Conservation (phyloP, 2,113 vertebrate genomes). For the Condylura cristata region DNA sequence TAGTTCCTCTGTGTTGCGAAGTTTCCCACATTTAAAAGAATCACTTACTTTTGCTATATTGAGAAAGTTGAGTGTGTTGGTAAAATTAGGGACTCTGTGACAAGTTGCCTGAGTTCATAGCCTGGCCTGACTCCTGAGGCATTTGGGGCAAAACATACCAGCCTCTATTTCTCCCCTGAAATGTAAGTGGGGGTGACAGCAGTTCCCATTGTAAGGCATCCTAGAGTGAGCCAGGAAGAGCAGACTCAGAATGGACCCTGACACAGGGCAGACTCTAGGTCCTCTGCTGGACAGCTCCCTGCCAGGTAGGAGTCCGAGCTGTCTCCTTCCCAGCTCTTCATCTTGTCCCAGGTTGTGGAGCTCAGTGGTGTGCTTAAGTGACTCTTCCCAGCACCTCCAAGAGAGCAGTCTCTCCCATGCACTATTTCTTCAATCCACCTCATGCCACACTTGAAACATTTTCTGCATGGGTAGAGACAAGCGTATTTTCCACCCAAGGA, state of each 20-base stretch:
- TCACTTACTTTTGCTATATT: not conserved
- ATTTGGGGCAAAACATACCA: not conserved
- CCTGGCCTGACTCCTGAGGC: not conserved
- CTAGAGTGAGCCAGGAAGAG: not conserved
- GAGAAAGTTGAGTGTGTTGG: not conserved
- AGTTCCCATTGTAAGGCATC: not conserved
- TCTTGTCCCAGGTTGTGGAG: not conserved
- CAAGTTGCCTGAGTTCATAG: accelerated
- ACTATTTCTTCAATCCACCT: constrained; percentile 72
- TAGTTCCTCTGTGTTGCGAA: not conserved
- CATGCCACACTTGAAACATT: constrained; percentile 74
- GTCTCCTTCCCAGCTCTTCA: not conserved
- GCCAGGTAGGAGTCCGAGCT: not conserved
- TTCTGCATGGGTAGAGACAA: constrained; percentile 75
- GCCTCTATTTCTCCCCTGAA: not conserved
- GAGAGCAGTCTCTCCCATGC: constrained; percentile 77
- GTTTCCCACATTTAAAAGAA: not conserved
- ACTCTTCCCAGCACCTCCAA: constrained; percentile 68
- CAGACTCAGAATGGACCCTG: not conserved
- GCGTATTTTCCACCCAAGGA: constrained; percentile 77
- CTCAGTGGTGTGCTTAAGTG: not conserved
- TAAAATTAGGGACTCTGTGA: not conserved
- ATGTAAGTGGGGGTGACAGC: not conserved
- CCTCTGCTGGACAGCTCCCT: not conserved
- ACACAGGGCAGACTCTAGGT: not conserved